Base-by-base conservation (phyloP, 2,113 vertebrate species). In the Ptychochromis oligacanthus region DNA sequence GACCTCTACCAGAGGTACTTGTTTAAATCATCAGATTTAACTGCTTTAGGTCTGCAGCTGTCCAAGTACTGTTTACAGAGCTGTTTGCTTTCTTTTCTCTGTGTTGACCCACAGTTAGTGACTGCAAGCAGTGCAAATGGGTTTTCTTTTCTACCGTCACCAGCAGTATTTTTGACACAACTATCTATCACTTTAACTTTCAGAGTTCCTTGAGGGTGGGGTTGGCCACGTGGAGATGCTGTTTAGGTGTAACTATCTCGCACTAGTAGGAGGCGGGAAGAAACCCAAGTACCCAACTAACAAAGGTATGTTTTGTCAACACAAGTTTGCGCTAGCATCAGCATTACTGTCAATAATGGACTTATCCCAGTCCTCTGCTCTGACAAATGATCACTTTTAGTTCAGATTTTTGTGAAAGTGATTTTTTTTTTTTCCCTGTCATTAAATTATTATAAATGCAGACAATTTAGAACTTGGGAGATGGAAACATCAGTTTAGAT, bases 281-380 rank as follows among this genome's bases (percentile, higher is more conserved):
- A 99, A 99, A 88, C 98, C 98, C 0, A 99, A 99, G 84, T 99
- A 99, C 65, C 98, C 98, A 40, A 98, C 98, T 20, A 99, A 99
- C 93, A 99, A 99, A 99, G 98, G 98, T 99, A 95, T 56, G 57
- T 74, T 61, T 13, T 22, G 9, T 13, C 26, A 24, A 1, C 5
- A 24, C 1, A 6, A 22, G 13, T 12, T 36, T 17, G 1, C n/a
- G 12, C 6, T 15, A 20, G 2, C 15, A 55, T 22, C 15, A 57
- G 7, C 2, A 12, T 24, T 8, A 24, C 8, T 0, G 26, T 76
- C 65, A 52, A 52, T 20, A 70, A 15, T 72, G 43, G 43, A 72
- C 49, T 28, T 28, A 70, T 26, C 46, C 26, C 43, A 72, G 43
- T 7, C 67, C 26, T 34, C 6, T 34, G 31, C 31, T 72, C 22